Percentiles rank a stretch among this genome's conserved stretches.
Evolutionary conservation across 2,888 invertebrate genomes (phyloP).

Genomic region (Cremastinae sp.): DNA sequence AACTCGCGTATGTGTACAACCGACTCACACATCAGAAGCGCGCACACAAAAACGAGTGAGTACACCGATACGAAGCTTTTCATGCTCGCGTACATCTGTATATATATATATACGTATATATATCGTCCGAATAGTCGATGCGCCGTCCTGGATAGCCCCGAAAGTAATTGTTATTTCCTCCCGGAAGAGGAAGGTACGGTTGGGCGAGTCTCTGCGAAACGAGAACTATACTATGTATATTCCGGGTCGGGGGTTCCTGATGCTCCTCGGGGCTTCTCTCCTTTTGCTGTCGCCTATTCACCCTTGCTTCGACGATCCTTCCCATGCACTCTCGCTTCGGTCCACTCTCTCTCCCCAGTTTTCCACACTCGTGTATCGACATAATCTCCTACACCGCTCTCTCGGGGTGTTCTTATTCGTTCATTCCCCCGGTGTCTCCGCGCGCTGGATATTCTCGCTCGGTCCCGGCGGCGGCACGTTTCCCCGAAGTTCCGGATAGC

Average conservation of each 20-base stretch:
- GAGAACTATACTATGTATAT: constrained; percentile 52
- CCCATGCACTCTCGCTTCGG: neutral
- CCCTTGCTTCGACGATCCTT: constrained; percentile 12
- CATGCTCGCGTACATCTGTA: constrained; percentile 14
- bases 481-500: constrained; percentile 2
- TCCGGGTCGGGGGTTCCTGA: constrained; percentile 15
- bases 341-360: constrained; percentile 5
- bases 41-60: too few relatives aligned
- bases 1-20: too few relatives aligned
- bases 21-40: too few relatives aligned
- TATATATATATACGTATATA: constrained; percentile 18
- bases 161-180: constrained; percentile 67
- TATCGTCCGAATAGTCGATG: constrained; percentile 38
- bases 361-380: constrained; percentile 57
- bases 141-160: constrained; percentile 53
- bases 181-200: constrained; percentile 63
- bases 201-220: constrained; percentile 62
- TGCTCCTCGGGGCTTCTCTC: constrained; percentile 20
- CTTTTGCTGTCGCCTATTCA: constrained; percentile 39
- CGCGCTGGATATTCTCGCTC: constrained; percentile 34
- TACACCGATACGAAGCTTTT: too few relatives aligned
- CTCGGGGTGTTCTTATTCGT: constrained; percentile 10
- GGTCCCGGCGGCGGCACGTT: constrained; percentile 43
- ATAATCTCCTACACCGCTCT: constrained; percentile 42
- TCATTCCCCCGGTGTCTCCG: constrained; percentile 15